Evolutionary conservation across 1,140 invertebrate genomes (phyloP).

Genomic region (Zaprionus gabonicus): DNA sequence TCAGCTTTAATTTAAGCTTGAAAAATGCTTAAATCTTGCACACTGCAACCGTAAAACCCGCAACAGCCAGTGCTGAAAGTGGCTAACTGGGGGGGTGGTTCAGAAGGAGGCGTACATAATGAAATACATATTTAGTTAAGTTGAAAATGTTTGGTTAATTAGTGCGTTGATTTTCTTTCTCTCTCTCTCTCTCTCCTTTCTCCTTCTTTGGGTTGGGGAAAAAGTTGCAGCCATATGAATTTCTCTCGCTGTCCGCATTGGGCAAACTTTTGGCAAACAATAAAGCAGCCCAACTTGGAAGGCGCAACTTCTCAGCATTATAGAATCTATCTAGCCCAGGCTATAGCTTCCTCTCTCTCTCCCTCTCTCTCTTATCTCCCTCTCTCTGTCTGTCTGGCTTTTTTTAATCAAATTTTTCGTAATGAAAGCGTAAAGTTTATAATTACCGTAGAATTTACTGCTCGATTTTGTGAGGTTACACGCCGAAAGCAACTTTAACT

Average conservation of each 20-base stretch:
- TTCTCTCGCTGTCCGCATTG: background rate
- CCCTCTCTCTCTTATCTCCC: slow-evolving; percentile 12
- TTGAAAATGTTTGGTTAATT: slow-evolving; percentile 73
- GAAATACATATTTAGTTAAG: slow-evolving; percentile 77
- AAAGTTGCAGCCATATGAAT: slow-evolving; percentile 63
- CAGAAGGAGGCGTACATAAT: slow-evolving; percentile 39
- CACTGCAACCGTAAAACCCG: background rate
- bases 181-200: background rate
- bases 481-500: slow-evolving; percentile 47
- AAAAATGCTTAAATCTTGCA: slow-evolving; percentile 27
- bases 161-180: slow-evolving; percentile 49
- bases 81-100: background rate
- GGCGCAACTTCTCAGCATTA: slow-evolving; percentile 14
- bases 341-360: background rate
- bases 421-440: slow-evolving; percentile 77
- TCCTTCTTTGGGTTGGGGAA: background rate
- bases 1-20: slow-evolving; percentile 65
- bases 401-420: slow-evolving; percentile 58
- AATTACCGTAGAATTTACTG: slow-evolving; percentile 77
- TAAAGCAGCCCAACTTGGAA: slow-evolving; percentile 18
- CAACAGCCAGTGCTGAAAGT: slow-evolving; percentile 7
- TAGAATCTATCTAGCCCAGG: background rate
- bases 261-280: slow-evolving; percentile 39
- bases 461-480: slow-evolving; percentile 52
- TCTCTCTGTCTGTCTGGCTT: slow-evolving; percentile 23